These are phyloP conservation scores for Bovichtus diacanthus DNA, from an alignment of 2,797 vertebrate genomes.

Conservation along the genomic window DNA sequence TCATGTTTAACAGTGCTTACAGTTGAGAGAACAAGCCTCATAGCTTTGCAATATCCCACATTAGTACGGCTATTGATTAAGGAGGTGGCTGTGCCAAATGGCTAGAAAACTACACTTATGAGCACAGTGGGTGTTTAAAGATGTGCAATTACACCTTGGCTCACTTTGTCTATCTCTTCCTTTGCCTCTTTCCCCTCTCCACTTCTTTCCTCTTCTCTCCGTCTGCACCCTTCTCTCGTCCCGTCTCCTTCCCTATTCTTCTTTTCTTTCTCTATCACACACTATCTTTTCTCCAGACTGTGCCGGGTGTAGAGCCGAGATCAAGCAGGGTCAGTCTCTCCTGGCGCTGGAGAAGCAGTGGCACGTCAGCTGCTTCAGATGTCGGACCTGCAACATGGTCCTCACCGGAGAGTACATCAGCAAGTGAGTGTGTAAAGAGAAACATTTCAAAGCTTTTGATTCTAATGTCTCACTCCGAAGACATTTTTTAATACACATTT, in stretches of 20 bases:
- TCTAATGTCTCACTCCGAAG: background rate
- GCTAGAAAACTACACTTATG: slow-evolving; percentile 17
- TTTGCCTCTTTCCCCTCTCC: background rate
- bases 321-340: slow-evolving; percentile 97
- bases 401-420: slow-evolving; percentile 99
- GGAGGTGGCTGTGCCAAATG: slow-evolving; percentile 23
- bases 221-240: background rate
- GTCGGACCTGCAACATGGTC: slow-evolving; percentile 94
- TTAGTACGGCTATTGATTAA: slow-evolving; percentile 57
- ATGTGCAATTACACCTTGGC: slow-evolving; percentile 19
- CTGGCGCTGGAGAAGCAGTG: slow-evolving; percentile 98
- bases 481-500: background rate
- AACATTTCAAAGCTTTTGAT: background rate
- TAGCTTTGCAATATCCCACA: slow-evolving; percentile 28
- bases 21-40: slow-evolving; percentile 36
- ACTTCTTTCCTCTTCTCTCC: background rate
- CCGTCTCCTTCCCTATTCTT: background rate
- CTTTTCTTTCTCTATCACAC: background rate
- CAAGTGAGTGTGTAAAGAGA: slow-evolving; percentile 88
- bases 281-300: slow-evolving; percentile 86
- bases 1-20: slow-evolving; percentile 55
- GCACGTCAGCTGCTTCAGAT: slow-evolving; percentile 99
- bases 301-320: slow-evolving; percentile 95
- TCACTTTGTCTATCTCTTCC: slow-evolving; percentile 12
- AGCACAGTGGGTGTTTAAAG: slow-evolving; percentile 39